phyloP scores from a whole-genome alignment of 2,113 vertebrate species.

The Motacilla tschutschensis region DNA sequence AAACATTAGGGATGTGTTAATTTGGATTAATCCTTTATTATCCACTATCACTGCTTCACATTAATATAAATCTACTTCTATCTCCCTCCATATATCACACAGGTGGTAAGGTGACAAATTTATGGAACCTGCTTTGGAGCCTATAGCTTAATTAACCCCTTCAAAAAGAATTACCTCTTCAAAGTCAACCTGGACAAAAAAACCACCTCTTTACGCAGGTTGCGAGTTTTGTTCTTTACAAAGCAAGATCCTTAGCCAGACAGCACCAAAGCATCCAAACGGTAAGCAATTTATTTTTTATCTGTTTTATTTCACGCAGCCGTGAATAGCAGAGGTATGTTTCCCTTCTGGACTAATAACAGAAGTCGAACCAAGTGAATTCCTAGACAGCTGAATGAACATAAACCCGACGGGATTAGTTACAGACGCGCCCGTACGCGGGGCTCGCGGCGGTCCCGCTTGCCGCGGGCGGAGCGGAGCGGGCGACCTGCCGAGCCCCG shows the following conservation, averaged over 20 bases:
- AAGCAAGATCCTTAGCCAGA: not conserved
- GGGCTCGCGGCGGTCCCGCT: not conserved
- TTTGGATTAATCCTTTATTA: slow-evolving; percentile 13
- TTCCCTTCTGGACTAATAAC: not conserved
- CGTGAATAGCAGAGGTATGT: not conserved
- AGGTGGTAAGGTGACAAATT: not conserved
- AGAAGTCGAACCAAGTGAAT: slow-evolving; percentile 18
- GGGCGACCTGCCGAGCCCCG: not conserved
- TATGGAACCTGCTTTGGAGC: not conserved
- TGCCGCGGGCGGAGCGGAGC: not conserved
- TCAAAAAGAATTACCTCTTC: not conserved
- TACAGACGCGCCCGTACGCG: not conserved
- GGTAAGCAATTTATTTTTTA: not conserved
- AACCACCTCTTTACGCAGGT: not conserved
- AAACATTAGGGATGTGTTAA: not conserved
- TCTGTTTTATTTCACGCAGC: not conserved
- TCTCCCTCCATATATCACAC: not conserved
- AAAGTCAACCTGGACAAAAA: not conserved
- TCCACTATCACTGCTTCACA: not conserved
- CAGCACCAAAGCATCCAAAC: not conserved
- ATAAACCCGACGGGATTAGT: not conserved
- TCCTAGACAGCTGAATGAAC: slow-evolving; percentile 35
- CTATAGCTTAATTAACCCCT: not conserved
- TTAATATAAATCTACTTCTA: not conserved
- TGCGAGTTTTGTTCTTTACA: not conserved